These are phyloP conservation scores for Microctonus aethiopoides DNA, from an alignment of 2,888 invertebrate genomes.

Conservation along the genomic window DNA sequence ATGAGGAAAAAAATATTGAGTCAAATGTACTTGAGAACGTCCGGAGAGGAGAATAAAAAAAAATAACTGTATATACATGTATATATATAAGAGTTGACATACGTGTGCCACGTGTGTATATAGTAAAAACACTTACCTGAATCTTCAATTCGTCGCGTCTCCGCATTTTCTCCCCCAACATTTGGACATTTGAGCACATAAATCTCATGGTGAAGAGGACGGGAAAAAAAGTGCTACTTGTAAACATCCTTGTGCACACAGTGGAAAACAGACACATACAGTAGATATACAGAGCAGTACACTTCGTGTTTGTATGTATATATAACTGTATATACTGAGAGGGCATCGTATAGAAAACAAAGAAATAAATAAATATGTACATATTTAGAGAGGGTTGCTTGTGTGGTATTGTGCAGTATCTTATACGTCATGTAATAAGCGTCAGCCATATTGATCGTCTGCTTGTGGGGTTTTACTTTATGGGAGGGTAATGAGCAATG, in stretches of 20 bases:
- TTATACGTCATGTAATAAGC: background rate
- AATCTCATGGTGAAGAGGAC: constrained; percentile 7
- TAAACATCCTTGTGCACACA: background rate
- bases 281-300: background rate
- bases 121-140: background rate
- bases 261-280: background rate
- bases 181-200: constrained; percentile 2
- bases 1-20: background rate
- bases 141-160: constrained; percentile 23
- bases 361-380: background rate
- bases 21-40: background rate
- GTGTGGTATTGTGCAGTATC: background rate
- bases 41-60: background rate
- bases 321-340: constrained; percentile 23
- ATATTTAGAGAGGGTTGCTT: background rate
- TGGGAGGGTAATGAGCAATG: constrained; percentile 16
- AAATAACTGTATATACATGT: background rate
- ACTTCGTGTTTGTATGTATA: too few species aligned
- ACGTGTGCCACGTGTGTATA: background rate
- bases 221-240: background rate
- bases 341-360: background rate
- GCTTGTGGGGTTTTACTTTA: constrained; percentile 1
- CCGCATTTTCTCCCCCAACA: background rate
- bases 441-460: constrained; percentile 11
- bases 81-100: background rate